Base-by-base conservation (phyloP, 2,797 vertebrate species). In the Selene dorsalis region DNA sequence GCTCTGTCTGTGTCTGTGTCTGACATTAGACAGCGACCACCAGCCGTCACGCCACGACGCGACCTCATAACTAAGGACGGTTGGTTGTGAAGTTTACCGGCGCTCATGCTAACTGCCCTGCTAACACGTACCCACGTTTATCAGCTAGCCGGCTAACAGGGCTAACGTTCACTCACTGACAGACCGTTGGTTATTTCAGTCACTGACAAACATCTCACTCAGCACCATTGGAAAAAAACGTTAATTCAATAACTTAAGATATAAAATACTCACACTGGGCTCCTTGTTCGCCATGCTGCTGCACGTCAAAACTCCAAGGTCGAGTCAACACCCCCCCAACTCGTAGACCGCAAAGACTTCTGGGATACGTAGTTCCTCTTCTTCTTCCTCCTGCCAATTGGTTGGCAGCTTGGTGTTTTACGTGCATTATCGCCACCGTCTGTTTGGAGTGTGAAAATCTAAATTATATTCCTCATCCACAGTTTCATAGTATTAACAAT, bases 251-350 rank as follows among this genome's bases (percentile, higher is more conserved):
- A 1, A 56, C 35, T 48, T 20, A 9, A 13, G 2, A n/a, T 18
- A 18, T 13, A 2, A 35, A 39, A 18, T 12, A 87, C 91, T 92
- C 64, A 91, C 91, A 53, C 67, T 91, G 0, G 89, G 88, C 39
- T 91, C 91, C 58, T 85, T 89, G 77, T n/a, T 85, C 68, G 88
- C 83, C 91, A 92, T 92, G 83, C 68, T 84, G 67, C 48, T 39
- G 14, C 7, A 80, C 73, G 82, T 82, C 73, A 68, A 68, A 59
- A 62, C 71, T 41, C 77, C 87, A 90, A 90, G 89, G 89, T 91
- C 86, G 87, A 75, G 6, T 78, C 35, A 1, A 16, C 14, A 53
- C 26, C 38, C 26, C 26, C 32, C 24, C 30, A 0, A 6, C 30
- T 26, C 45, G 20, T 52, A 26, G 1, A 5, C 47, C 77, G 83